Conservation (phyloP, 2,888 invertebrate genomes). For the Limnephilus rhombicus region DNA sequence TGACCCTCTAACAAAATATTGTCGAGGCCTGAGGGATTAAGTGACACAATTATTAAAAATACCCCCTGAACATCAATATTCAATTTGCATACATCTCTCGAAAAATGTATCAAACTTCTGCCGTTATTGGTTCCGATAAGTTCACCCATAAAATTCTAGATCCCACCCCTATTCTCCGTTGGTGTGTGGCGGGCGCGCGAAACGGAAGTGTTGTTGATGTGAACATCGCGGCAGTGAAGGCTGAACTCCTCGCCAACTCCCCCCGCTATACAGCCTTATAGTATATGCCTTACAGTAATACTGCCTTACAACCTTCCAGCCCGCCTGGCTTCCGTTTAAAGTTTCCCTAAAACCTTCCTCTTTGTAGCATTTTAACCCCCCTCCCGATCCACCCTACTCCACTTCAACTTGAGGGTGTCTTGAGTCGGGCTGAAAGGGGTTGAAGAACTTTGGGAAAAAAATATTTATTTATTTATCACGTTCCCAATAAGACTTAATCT, state of each 20-base stretch:
- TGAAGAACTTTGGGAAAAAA: background rate
- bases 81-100: background rate
- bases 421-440: background rate
- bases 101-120: background rate
- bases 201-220: slow-evolving; percentile 30
- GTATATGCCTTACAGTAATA: background rate
- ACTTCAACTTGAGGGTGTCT: background rate
- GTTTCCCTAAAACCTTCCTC: slow-evolving; percentile 31
- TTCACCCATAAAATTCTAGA: background rate
- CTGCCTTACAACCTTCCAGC: background rate
- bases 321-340: slow-evolving; percentile 24
- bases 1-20: too few relatives aligned
- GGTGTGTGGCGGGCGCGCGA: background rate
- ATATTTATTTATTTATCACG: too few relatives aligned
- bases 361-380: slow-evolving; percentile 4
- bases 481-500: too few relatives aligned
- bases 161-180: background rate
- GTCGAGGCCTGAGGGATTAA: too few relatives aligned
- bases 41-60: background rate
- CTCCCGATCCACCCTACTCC: background rate
- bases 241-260: background rate
- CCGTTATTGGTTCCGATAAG: background rate
- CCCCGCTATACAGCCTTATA: background rate
- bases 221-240: slow-evolving; percentile 12
- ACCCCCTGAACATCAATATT: background rate